Conservation (phyloP, 2,797 vertebrate species). For the Periophthalmus magnuspinnatus region DNA sequence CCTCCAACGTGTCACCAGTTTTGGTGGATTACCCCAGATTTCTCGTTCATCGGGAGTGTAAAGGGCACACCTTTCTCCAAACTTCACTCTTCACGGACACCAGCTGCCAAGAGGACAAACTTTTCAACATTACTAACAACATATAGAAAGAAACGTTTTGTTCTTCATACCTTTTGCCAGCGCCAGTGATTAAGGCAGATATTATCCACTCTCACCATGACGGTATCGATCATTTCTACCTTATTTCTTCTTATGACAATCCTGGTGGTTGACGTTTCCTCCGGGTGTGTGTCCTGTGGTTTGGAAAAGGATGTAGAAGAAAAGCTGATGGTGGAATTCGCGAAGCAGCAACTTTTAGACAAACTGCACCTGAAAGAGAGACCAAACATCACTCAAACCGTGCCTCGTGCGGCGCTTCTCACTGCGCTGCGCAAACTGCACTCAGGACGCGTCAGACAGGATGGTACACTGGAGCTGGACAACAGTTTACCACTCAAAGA, state of each 20-base stretch:
- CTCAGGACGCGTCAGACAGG: slow-evolving; percentile 72
- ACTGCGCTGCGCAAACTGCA: slow-evolving; percentile 88
- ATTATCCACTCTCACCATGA: slow-evolving; percentile 26
- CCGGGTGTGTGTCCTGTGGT: slow-evolving; percentile 80
- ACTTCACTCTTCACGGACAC: slow-evolving; percentile 35
- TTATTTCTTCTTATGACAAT: slow-evolving; percentile 62
- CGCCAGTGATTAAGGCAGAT: slow-evolving; percentile 17
- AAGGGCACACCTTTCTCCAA: slow-evolving; percentile 54
- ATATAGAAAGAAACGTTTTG: slow-evolving; percentile 31
- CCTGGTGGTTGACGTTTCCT: slow-evolving; percentile 50
- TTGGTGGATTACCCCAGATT: slow-evolving; percentile 82
- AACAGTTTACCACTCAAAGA: slow-evolving; percentile 60
- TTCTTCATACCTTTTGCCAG: slow-evolving; percentile 19
- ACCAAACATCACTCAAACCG: slow-evolving; percentile 83
- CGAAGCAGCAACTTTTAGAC: slow-evolving; percentile 88
- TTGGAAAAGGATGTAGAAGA: slow-evolving; percentile 72
- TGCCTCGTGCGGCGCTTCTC: slow-evolving; percentile 81
- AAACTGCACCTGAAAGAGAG: slow-evolving; percentile 88
- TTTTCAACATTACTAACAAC: slow-evolving; percentile 14
- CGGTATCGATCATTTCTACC: slow-evolving; percentile 30
- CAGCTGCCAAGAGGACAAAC: slow-evolving; percentile 42
- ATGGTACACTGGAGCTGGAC: slow-evolving; percentile 71
- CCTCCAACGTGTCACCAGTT: slow-evolving; percentile 79
- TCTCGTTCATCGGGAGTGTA: slow-evolving; percentile 59
- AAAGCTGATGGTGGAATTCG: slow-evolving; percentile 83